Base-by-base conservation (phyloP, 1,140 invertebrate species). In the Drosophila arizonae region DNA sequence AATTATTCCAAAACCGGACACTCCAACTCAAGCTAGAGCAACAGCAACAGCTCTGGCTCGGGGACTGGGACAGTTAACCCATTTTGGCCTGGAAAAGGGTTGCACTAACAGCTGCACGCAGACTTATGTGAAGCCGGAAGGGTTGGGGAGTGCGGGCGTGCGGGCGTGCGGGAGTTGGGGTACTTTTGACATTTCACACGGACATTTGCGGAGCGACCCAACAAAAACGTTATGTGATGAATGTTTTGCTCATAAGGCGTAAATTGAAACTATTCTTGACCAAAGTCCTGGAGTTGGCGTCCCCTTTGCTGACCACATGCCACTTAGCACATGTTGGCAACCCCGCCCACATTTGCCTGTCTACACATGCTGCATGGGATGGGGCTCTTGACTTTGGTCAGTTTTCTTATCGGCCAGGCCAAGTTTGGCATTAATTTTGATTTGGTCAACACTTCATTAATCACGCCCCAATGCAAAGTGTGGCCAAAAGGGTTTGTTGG, bases 1-100 rank as follows among this genome's bases (percentile, higher is more conserved):
- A 88, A 88, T 88, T 88, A 88, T 88, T 88, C 84, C 84, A 78
- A 84, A 88, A 88, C 79, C 84, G 84, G 84, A 88, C 84, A 78
- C 79, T 60, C 56, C 6, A 9, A 9, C 43, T 8, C 43, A 17
- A 3, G 43, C 43, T 46, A 15, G 39, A 30, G 54, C 21, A n/a
- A 13, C 36, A 26, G 13, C 6, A n/a, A 66, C 82, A 39, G 36
- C 15, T 46, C n/a, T 15, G 17, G 6, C 15, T 46, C 17, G 15
- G n/a, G 43, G 43, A 46, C 43, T 46, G 9, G 82, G 84, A 88
- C 82, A 88, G 79, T 79, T 84, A 87, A 87, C 84, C 84, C 84
- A 88, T 88, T 79, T 87, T 70, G 77, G 52, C 70, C 74, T 88
- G 54, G 48, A 87, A 80, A 84, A 87, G 84, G 84, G 84, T 87